These are phyloP conservation scores for Brachymystax lenok DNA, from an alignment of 2,797 vertebrate species.

Conservation along the genomic window DNA sequence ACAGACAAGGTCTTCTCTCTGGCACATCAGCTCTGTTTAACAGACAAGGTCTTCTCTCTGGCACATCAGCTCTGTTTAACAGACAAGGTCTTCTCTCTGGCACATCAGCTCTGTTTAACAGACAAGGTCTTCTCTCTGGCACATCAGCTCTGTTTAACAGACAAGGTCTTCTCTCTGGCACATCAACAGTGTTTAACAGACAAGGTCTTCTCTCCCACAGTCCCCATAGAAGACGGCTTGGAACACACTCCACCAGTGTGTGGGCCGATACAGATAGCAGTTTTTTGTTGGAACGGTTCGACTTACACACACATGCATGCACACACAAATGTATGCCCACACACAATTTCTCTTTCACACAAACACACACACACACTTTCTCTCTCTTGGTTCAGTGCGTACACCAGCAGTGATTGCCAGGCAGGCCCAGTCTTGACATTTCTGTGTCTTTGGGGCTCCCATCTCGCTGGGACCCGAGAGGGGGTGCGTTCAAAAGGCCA, in stretches of 20 bases:
- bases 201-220: slow-evolving; percentile 1
- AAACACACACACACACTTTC: not conserved
- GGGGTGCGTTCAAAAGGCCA: not conserved
- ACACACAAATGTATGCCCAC: not conserved
- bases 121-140: not conserved
- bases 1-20: slow-evolving; percentile 8
- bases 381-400: slow-evolving; percentile 1
- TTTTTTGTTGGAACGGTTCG: slow-evolving; percentile 48
- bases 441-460: not conserved
- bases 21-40: no score
- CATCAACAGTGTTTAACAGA: not conserved
- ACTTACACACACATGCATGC: slow-evolving; percentile 27
- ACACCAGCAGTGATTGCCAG: slow-evolving; percentile 12
- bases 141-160: not conserved
- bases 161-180: no score
- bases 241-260: slow-evolving; percentile 7
- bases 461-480: not conserved
- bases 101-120: not conserved
- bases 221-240: not conserved
- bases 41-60: no score
- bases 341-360: not conserved
- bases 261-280: slow-evolving; percentile 28
- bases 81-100: not conserved
- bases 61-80: no score
- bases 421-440: slow-evolving; percentile 16